A percentile compares a stretch with the other conserved stretches of the same genome.
phyloP scores from a whole-genome alignment of 2,797 vertebrate species.

The Rhynchotus rufescens region DNA sequence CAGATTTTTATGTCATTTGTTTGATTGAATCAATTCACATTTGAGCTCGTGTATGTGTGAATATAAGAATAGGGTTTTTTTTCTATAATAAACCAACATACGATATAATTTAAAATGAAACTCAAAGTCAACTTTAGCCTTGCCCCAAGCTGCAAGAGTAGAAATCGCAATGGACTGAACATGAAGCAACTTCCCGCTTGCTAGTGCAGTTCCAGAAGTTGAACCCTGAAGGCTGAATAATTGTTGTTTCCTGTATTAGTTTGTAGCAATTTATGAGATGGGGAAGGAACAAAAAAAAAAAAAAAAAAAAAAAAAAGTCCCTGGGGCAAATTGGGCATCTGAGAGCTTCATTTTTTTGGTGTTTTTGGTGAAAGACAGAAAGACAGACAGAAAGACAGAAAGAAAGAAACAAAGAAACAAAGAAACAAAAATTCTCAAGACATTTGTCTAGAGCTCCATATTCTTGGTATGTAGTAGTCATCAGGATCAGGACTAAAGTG shows the following conservation, averaged over 20 bases:
- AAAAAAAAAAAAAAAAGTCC: not conserved
- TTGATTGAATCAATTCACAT: not conserved
- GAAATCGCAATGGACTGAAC: not conserved
- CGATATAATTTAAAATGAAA: slow-evolving; percentile 29
- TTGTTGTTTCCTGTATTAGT: slow-evolving; percentile 57
- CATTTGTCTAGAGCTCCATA: not conserved
- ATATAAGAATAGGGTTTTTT: not conserved
- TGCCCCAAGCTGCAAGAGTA: slow-evolving; percentile 25
- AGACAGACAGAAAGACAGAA: no score
- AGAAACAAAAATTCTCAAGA: not conserved
- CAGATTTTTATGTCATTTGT: not conserved
- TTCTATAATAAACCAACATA: not conserved
- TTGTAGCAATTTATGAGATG: slow-evolving; percentile 52
- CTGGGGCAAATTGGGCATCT: slow-evolving; percentile 15
- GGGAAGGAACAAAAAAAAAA: not conserved
- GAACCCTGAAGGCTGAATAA: slow-evolving; percentile 59
- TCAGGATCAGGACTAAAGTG: not conserved
- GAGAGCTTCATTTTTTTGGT: slow-evolving; percentile 1
- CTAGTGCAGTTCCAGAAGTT: slow-evolving; percentile 5
- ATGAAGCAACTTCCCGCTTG: slow-evolving; percentile 19
- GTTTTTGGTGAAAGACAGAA: no score
- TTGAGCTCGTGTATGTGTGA: not conserved
- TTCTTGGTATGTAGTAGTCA: not conserved
- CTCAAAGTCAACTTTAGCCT: slow-evolving; percentile 29
- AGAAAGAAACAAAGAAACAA: not conserved